A percentile compares a stretch with the other conserved stretches of the same genome.
phyloP scores from a whole-genome alignment of 2,888 invertebrate species.

The Pyrrhosoma nymphula region DNA sequence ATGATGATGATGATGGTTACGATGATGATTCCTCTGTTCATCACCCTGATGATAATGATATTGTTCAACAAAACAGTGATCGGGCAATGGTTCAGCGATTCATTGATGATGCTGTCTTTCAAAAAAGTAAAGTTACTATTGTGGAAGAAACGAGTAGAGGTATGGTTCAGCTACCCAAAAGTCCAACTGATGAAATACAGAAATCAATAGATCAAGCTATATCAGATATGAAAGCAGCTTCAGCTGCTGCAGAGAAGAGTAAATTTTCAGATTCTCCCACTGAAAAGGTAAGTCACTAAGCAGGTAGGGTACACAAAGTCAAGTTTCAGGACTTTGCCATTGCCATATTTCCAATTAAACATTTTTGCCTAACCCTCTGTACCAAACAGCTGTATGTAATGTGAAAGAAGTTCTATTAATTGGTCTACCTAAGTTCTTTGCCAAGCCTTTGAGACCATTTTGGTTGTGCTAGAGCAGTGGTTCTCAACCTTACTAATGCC shows the following conservation, averaged over 20 bases:
- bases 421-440: too few relatives aligned
- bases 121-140: too few relatives aligned
- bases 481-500: too few relatives aligned
- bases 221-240: background rate
- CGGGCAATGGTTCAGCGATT: background rate
- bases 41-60: background rate
- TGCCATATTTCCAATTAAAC: too few relatives aligned
- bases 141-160: background rate
- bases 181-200: background rate
- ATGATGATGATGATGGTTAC: background rate
- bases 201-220: background rate
- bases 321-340: too few relatives aligned
- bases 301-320: background rate
- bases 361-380: too few relatives aligned
- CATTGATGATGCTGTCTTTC: too few relatives aligned
- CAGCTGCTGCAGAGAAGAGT: background rate
- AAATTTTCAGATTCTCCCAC: background rate
- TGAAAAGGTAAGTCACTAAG: background rate
- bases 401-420: too few relatives aligned
- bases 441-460: too few relatives aligned
- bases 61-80: background rate
- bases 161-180: background rate
- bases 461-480: too few relatives aligned
- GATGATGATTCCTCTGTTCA: background rate
- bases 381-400: too few relatives aligned